These are phyloP conservation scores for Halichondria panicea DNA, from an alignment of 37 sponge, comb jelly and placozoan species.

Conservation along the genomic window DNA sequence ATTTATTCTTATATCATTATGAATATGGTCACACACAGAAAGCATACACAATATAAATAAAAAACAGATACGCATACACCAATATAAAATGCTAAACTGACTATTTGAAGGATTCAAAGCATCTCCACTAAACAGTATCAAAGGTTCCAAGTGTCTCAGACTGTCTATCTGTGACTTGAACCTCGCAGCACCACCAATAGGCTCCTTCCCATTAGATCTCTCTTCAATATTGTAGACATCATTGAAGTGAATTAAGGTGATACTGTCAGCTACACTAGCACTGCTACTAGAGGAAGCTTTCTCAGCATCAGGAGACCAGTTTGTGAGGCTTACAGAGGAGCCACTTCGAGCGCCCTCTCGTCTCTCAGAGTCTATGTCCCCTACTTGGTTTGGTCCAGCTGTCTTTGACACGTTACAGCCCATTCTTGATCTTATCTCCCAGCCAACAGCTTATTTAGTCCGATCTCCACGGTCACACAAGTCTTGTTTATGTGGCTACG, in stretches of 20 bases:
- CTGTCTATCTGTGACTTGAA: slow-evolving; percentile 58
- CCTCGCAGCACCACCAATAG: slow-evolving; percentile 80
- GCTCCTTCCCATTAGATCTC: slow-evolving; percentile 64
- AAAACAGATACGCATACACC: too few species aligned
- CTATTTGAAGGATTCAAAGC: slow-evolving; percentile 76
- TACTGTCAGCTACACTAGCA: neutral
- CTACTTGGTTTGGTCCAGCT: too few species aligned
- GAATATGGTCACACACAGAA: too few species aligned
- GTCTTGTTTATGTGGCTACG: too few species aligned
- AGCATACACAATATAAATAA: too few species aligned
- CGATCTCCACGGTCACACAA: too few species aligned
- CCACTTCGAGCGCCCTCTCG: neutral
- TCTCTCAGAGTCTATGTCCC: neutral
- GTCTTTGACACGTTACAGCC: too few species aligned
- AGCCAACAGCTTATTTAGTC: too few species aligned
- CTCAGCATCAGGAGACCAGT: neutral
- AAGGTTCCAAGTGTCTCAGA: slow-evolving; percentile 37
- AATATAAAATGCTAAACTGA: too few species aligned
- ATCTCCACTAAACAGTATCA: slow-evolving; percentile 83
- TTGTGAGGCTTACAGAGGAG: neutral
- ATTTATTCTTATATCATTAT: neutral
- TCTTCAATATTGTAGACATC: slow-evolving; percentile 84
- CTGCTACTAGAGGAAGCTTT: neutral
- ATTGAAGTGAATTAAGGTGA: slow-evolving; percentile 84
- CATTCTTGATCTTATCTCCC: too few species aligned